phyloP scores from a whole-genome alignment of 1,140 invertebrate species.

The Calephelis virginiensis region DNA sequence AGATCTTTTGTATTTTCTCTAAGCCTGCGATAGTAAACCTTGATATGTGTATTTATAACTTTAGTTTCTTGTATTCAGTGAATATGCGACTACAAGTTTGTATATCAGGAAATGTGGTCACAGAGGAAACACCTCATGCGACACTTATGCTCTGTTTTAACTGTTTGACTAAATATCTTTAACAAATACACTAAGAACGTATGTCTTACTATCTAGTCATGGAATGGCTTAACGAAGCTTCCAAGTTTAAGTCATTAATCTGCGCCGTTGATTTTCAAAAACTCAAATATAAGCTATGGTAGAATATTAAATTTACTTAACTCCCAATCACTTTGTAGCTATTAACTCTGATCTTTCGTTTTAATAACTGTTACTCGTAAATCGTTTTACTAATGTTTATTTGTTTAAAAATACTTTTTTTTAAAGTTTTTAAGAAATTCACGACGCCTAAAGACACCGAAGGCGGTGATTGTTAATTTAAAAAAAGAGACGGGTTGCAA shows the following conservation, averaged over 20 bases:
- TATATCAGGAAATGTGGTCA: constrained; percentile 5
- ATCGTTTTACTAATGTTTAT: no score
- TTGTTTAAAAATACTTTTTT: no score
- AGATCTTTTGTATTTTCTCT: no score
- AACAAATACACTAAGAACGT: constrained; percentile 2
- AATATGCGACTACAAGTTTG: not conserved
- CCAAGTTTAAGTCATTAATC: constrained; percentile 9
- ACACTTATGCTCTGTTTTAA: constrained; percentile 4
- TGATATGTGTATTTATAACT: not conserved
- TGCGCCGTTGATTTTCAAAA: not conserved
- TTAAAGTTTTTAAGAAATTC: no score
- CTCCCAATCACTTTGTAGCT: no score
- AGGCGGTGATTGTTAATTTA: no score
- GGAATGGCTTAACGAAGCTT: not conserved
- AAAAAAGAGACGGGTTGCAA: no score
- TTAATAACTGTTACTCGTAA: no score
- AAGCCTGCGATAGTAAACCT: no score
- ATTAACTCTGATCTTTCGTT: no score
- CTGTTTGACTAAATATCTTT: constrained; percentile 2
- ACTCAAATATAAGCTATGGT: not conserved
- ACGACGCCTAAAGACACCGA: no score
- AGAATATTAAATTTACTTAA: no score
- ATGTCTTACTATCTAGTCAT: not conserved
- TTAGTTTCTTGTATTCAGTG: not conserved
- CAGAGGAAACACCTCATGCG: not conserved